phyloP scores from a whole-genome alignment of 37 sponge, comb jelly and placozoan species.

The Cliona cf. orientalis region DNA sequence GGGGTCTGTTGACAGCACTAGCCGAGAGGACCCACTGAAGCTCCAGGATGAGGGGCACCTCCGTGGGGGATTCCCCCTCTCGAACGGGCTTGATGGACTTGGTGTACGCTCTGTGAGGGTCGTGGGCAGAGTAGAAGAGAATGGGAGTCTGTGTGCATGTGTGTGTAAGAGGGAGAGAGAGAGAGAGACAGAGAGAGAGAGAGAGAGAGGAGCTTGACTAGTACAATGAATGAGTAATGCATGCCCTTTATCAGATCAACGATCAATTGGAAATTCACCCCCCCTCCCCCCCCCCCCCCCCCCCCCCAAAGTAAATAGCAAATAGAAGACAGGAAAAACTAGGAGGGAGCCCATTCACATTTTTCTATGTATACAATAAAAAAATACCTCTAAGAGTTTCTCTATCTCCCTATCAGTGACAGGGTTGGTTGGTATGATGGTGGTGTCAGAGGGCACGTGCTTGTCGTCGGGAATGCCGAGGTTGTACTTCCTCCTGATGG shows the following conservation, averaged over 20 bases:
- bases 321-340: neutral
- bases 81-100: neutral
- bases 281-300: no score
- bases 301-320: neutral
- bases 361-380: neutral
- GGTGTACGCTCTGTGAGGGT: conserved; percentile 37
- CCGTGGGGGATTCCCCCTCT: conserved; percentile 5
- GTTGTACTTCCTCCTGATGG: neutral
- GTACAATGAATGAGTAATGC: no score
- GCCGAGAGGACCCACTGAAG: conserved; percentile 64
- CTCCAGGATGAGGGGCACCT: conserved; percentile 13
- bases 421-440: neutral
- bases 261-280: no score
- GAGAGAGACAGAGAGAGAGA: conserved; percentile 1
- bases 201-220: neutral
- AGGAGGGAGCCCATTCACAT: neutral
- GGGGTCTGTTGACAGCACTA: conserved; percentile 26
- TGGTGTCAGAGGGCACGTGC: neutral
- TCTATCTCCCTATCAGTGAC: conserved; percentile 10
- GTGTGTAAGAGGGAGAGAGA: neutral
- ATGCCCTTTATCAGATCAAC: no score
- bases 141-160: conserved; percentile 49
- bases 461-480: conserved; percentile 9
- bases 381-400: conserved; percentile 24
- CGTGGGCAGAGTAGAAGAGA: conserved; percentile 51